Conservation (phyloP, 2,113 vertebrate species). For the Tachycineta bicolor region DNA sequence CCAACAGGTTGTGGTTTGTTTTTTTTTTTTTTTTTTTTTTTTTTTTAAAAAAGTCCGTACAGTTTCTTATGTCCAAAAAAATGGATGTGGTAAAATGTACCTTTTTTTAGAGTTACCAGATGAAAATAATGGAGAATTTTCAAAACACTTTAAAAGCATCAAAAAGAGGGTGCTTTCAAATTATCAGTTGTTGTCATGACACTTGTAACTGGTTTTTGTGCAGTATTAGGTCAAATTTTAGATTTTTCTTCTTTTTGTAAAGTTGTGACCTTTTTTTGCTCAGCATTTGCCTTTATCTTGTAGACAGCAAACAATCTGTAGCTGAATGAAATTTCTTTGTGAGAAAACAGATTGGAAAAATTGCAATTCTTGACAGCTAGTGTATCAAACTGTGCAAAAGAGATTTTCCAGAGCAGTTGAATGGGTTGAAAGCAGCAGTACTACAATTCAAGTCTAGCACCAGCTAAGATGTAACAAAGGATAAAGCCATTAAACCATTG, state of each 20-base stretch:
- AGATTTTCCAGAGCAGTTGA: constrained; percentile 1
- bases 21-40: neutral
- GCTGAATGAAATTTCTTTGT: constrained; percentile 27
- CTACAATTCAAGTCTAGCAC: neutral
- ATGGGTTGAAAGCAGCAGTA: neutral
- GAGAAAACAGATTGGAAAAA: neutral
- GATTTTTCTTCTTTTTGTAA: neutral
- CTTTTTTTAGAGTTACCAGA: neutral
- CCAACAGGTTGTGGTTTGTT: too few relatives aligned
- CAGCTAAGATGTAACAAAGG: neutral
- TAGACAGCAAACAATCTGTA: neutral
- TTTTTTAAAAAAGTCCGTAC: neutral
- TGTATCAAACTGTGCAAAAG: constrained; percentile 41
- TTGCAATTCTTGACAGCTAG: constrained; percentile 16
- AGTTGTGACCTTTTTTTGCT: neutral
- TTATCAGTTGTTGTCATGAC: neutral
- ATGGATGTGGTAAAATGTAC: neutral
- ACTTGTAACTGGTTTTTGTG: neutral
- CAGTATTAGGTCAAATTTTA: neutral
- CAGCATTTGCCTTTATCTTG: neutral
- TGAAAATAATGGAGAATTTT: neutral
- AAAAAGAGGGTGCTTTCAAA: neutral
- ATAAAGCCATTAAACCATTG: constrained; percentile 3
- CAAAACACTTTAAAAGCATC: neutral
- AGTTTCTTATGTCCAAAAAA: neutral